phyloP scores from a whole-genome alignment of 2,113 vertebrate genomes.

The Condylura cristata region DNA sequence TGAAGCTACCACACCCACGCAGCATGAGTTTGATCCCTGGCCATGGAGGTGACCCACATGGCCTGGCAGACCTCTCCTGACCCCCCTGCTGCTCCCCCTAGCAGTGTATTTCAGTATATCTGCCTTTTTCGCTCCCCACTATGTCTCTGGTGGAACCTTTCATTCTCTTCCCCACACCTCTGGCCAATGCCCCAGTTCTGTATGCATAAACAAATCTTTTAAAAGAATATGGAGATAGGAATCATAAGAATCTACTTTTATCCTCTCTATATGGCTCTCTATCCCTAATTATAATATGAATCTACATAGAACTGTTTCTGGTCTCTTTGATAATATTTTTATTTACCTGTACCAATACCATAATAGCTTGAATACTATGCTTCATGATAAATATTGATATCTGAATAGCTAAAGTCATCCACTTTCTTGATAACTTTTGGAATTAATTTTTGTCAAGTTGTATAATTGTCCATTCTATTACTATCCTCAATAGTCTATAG shows the following conservation, averaged over 20 bases:
- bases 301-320: not conserved
- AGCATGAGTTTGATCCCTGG: too few species aligned
- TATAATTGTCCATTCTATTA: not conserved
- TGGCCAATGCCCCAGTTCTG: too few species aligned
- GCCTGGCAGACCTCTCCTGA: too few species aligned
- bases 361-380: not conserved
- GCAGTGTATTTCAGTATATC: too few species aligned
- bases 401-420: not conserved
- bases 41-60: too few species aligned
- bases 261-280: not conserved
- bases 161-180: too few species aligned
- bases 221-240: not conserved
- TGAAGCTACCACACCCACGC: too few species aligned
- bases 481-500: not conserved
- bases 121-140: too few species aligned
- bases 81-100: too few species aligned
- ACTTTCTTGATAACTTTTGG: not conserved
- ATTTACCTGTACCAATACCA: not conserved
- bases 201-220: too few species aligned
- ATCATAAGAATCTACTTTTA: not conserved
- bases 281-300: not conserved
- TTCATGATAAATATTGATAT: conserved; percentile 1
- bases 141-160: too few species aligned
- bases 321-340: not conserved
- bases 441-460: conserved; percentile 5